Evolutionary conservation across 2,888 invertebrate species (phyloP).

Genomic region (Anthoptus insignis): DNA sequence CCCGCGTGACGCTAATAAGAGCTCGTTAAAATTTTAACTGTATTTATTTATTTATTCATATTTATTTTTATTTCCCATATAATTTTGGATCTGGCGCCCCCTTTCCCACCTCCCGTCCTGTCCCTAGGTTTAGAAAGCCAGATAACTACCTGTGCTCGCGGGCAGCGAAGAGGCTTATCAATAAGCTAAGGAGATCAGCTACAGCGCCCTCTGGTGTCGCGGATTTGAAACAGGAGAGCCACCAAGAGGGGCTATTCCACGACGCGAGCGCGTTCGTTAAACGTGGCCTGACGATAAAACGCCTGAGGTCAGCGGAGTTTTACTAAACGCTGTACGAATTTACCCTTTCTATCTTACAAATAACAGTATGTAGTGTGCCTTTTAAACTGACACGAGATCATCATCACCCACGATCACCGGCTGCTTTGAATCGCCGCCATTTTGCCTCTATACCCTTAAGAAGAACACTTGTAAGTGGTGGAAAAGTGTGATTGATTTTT

Average conservation of each 20-base stretch:
- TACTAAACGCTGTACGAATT: constrained; percentile 77
- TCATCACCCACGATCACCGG: constrained; percentile 63
- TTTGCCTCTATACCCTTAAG: constrained; percentile 28
- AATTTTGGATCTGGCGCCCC: constrained; percentile 63
- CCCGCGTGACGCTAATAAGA: constrained; percentile 62
- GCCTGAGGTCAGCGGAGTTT: constrained; percentile 85
- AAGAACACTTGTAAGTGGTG: constrained; percentile 26
- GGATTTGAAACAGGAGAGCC: constrained; percentile 63
- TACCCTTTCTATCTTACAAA: constrained; percentile 59
- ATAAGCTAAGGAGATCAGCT: constrained; percentile 74
- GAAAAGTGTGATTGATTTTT: constrained; percentile 39
- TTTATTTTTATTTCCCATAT: constrained; percentile 67
- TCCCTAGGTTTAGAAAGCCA: constrained; percentile 84
- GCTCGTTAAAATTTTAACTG: constrained; percentile 57
- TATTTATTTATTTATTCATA: constrained; percentile 70
- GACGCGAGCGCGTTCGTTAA: constrained; percentile 83
- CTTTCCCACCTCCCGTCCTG: constrained; percentile 60
- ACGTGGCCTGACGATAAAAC: constrained; percentile 83
- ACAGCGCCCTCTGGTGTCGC: constrained; percentile 77
- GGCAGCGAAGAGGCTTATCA: constrained; percentile 65
- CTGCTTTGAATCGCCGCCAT: constrained; percentile 41
- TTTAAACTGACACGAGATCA: constrained; percentile 77
- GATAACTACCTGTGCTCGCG: constrained; percentile 83
- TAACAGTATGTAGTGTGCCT: constrained; percentile 82
- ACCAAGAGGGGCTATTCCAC: constrained; percentile 79